Evolutionary conservation across 2,113 vertebrate species (phyloP).

Genomic region (Pachycephala philippinensis): DNA sequence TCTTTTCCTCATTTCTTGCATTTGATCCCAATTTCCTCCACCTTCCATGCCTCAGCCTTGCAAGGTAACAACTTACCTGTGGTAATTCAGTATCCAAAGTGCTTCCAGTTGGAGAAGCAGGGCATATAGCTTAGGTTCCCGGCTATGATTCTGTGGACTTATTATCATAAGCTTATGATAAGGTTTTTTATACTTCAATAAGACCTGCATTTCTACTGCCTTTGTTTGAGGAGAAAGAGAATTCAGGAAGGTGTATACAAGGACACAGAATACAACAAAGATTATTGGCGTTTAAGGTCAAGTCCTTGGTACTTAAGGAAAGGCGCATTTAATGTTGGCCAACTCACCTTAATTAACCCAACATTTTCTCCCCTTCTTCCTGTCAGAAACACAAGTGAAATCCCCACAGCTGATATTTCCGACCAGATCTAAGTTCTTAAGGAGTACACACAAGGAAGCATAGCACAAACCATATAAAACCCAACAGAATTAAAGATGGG

Average conservation of each 20-base stretch:
- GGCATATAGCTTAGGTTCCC: neutral
- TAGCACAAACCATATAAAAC: neutral
- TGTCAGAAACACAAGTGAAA: neutral
- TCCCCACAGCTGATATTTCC: neutral
- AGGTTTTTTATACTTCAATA: neutral
- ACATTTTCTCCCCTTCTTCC: neutral
- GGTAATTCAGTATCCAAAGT: neutral
- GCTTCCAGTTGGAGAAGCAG: neutral
- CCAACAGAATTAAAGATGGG: neutral
- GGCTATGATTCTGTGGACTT: neutral
- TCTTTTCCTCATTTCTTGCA: neutral
- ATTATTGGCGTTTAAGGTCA: neutral
- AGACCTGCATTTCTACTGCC: neutral
- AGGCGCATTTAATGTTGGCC: neutral
- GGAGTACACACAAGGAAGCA: neutral
- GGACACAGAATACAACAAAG: neutral
- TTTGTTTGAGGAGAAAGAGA: neutral
- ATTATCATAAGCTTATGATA: neutral
- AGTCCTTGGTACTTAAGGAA: neutral
- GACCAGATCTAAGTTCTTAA: neutral
- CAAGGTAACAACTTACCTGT: neutral
- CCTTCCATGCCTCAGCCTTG: neutral
- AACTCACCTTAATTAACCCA: neutral
- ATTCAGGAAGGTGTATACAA: neutral
- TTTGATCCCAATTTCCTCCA: neutral